Percentiles rank a stretch among this genome's conserved stretches.
These are phyloP conservation scores for Adineta ricciae DNA, from an alignment of 2,888 invertebrate genomes.

Conservation along the genomic window DNA sequence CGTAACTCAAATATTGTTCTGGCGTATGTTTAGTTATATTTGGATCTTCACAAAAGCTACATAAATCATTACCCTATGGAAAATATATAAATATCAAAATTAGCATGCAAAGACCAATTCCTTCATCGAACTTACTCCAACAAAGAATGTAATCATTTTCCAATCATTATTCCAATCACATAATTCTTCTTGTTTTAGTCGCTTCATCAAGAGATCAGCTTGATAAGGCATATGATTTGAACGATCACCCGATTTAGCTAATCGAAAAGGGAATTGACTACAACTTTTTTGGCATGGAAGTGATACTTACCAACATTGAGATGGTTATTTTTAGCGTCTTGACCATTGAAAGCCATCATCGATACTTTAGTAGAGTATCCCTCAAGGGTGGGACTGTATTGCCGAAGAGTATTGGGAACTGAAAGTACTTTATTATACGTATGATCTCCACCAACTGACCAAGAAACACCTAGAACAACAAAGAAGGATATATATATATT, in stretches of 20 bases:
- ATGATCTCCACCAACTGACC: conserved; percentile 43
- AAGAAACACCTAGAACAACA: conserved; percentile 36
- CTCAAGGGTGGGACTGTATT: conserved; percentile 41
- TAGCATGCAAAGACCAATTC: no score
- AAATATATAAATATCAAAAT: conserved; percentile 24
- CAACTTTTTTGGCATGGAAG: not conserved
- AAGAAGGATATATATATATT: no score
- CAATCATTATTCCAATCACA: conserved; percentile 37
- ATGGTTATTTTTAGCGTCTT: not conserved
- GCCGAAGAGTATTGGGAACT: conserved; percentile 41
- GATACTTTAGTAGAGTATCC: conserved; percentile 40
- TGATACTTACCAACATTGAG: not conserved
- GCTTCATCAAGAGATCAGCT: conserved; percentile 35
- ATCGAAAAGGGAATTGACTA: conserved; percentile 38
- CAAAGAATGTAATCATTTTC: conserved; percentile 38
- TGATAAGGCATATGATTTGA: conserved; percentile 36
- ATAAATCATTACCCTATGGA: conserved; percentile 8
- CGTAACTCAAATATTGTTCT: conserved; percentile 37
- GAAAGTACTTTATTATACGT: conserved; percentile 38
- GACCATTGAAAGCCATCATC: not conserved
- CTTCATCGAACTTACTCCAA: conserved; percentile 36
- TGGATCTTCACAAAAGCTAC: not conserved
- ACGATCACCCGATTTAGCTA: conserved; percentile 40
- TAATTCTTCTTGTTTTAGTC: conserved; percentile 28
- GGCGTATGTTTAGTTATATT: conserved; percentile 38